A percentile compares a stretch with the other conserved stretches of the same genome.
Conservation (phyloP, 2,888 invertebrate species). For the Siphlonurus alternatus region DNA sequence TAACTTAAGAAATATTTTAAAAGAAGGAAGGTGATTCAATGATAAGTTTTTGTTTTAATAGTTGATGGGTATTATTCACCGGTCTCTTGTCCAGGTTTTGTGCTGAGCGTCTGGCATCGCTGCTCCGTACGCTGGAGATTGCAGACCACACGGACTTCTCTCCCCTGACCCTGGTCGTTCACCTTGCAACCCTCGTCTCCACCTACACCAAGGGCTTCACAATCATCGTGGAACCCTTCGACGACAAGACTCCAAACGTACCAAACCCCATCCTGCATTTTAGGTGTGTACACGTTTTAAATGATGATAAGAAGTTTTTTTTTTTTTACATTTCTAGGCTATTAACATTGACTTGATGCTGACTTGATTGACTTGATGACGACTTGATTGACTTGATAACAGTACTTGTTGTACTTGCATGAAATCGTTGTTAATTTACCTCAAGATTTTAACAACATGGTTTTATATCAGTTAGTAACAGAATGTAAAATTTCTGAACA, state of each 20-base stretch:
- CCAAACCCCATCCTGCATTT: conserved; percentile 76
- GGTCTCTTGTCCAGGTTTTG: too few relatives aligned
- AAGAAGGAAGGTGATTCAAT: too few relatives aligned
- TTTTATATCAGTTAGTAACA: too few relatives aligned
- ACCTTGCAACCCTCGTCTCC: conserved; percentile 90
- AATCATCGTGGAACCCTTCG: conserved; percentile 95
- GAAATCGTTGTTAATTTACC: too few relatives aligned
- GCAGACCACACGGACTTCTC: conserved; percentile 81
- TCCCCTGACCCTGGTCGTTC: conserved; percentile 55
- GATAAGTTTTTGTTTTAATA: too few relatives aligned
- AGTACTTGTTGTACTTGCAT: too few relatives aligned
- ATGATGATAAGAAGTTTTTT: neutral
- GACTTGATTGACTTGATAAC: too few relatives aligned
- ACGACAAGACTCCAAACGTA: conserved; percentile 81
- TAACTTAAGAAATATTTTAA: conserved; percentile 1
- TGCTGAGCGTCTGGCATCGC: conserved; percentile 73
- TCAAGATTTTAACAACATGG: too few relatives aligned
- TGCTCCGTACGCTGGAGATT: conserved; percentile 79
- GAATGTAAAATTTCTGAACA: too few relatives aligned
- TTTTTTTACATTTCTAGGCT: conserved; percentile 4
- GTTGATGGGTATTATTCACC: too few relatives aligned
- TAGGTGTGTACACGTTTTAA: conserved; percentile 29
- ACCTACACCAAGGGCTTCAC: conserved; percentile 97
- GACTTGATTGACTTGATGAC: too few relatives aligned
- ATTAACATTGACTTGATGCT: conserved; percentile 5